Evolutionary conservation across 1,140 invertebrate species (phyloP).

Genomic region (Zaprionus davidi): DNA sequence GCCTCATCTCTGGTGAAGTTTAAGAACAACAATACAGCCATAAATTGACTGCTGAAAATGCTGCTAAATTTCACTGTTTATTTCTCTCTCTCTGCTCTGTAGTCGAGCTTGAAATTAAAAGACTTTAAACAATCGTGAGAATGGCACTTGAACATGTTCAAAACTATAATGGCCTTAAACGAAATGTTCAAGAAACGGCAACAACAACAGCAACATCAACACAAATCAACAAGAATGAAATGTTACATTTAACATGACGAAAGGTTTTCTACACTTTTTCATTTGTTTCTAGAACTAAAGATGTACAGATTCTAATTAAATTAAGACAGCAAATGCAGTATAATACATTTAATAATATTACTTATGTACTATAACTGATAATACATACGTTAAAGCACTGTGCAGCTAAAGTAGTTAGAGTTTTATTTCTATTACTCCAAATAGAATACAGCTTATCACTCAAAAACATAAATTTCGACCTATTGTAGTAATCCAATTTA

Average conservation of each 20-base stretch:
- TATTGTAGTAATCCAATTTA: no score
- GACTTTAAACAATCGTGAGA: constrained; percentile 83
- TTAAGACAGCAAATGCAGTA: no score
- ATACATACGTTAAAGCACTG: no score
- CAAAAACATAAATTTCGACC: no score
- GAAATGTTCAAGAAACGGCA: constrained; percentile 72
- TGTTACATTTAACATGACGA: neutral
- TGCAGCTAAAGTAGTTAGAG: no score
- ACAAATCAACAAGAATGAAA: constrained; percentile 51
- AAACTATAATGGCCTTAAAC: constrained; percentile 82
- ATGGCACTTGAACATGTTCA: constrained; percentile 83
- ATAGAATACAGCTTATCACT: no score
- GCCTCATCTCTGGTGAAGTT: constrained; percentile 32
- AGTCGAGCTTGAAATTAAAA: constrained; percentile 78
- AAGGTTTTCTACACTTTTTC: neutral
- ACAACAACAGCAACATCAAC: constrained; percentile 35
- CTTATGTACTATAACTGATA: no score
- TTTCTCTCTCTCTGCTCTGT: constrained; percentile 51
- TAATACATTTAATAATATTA: no score
- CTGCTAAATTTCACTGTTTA: constrained; percentile 81
- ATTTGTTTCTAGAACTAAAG: neutral
- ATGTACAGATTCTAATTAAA: neutral
- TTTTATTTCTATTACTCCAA: no score
- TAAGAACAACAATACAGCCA: constrained; percentile 50
- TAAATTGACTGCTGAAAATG: constrained; percentile 56